Evolutionary conservation across 2,113 vertebrate species (phyloP).

Genomic region (Lethenteron camtschaticum): DNA sequence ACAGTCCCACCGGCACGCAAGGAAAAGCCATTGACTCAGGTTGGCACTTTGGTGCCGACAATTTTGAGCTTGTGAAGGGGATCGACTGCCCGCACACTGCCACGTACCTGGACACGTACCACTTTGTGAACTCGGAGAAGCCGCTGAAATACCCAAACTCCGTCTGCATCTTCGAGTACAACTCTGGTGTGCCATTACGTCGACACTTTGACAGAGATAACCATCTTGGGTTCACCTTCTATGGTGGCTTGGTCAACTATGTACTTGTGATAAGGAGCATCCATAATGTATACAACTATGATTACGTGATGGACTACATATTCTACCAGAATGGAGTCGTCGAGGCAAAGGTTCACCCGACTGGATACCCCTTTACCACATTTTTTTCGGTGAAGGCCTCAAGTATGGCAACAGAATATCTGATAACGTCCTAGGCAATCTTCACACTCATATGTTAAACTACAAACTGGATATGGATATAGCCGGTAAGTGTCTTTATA

Average conservation of each 20-base stretch:
- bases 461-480: constrained; percentile 67
- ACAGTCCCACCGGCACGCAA: constrained; percentile 35
- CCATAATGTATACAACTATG: constrained; percentile 38
- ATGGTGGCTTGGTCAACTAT: constrained; percentile 43
- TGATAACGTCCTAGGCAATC: constrained; percentile 35
- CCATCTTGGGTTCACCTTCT: constrained; percentile 22
- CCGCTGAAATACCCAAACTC: constrained; percentile 24
- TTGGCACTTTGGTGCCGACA: constrained; percentile 42
- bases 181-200: constrained; percentile 38
- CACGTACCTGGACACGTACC: constrained; percentile 27
- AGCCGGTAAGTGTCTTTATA: constrained; percentile 29
- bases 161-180: constrained; percentile 65
- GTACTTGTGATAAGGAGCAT: constrained; percentile 44
- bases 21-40: constrained; percentile 52
- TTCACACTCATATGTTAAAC: constrained; percentile 49
- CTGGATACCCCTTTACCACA: constrained; percentile 36
- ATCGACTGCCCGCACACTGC: constrained; percentile 48
- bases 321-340: constrained; percentile 53
- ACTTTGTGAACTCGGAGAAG: constrained; percentile 21
- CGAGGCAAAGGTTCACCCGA: constrained; percentile 52
- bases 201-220: constrained; percentile 44
- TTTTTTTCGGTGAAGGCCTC: constrained; percentile 35
- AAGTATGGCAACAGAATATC: constrained; percentile 42
- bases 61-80: constrained; percentile 38
- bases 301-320: constrained; percentile 63